Evolutionary conservation across 2,797 vertebrate genomes (phyloP).

Genomic region (Taeniopygia guttata): DNA sequence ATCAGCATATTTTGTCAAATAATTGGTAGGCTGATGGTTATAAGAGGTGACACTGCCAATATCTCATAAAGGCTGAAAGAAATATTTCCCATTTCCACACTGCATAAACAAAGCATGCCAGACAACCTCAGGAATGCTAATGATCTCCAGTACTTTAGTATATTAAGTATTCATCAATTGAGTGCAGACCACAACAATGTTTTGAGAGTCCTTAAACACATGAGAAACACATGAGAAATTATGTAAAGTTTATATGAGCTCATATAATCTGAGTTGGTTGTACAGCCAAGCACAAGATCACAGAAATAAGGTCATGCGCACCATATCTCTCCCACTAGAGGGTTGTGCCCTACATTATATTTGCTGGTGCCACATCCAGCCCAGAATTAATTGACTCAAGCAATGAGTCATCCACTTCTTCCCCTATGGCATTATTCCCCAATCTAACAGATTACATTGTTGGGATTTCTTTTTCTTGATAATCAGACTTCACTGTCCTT

Average conservation of each 20-base stretch:
- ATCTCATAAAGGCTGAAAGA: conserved; percentile 54
- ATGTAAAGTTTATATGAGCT: conserved; percentile 56
- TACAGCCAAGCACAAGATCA: conserved; percentile 37
- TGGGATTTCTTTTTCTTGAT: conserved; percentile 29
- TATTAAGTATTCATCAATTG: conserved; percentile 58
- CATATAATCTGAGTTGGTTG: conserved; percentile 29
- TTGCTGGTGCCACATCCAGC: conserved; percentile 41
- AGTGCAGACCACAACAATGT: conserved; percentile 27
- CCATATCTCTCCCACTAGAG: background rate
- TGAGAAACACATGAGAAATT: conserved; percentile 54
- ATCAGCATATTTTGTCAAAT: conserved; percentile 70
- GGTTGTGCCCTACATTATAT: conserved; percentile 27
- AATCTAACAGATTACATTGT: conserved; percentile 34
- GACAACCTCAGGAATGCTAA: conserved; percentile 73
- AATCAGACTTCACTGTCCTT: conserved; percentile 58
- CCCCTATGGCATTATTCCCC: conserved; percentile 29
- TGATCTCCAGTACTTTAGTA: conserved; percentile 63
- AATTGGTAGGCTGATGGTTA: conserved; percentile 68
- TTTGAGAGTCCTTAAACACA: conserved; percentile 41
- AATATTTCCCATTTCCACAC: conserved; percentile 59
- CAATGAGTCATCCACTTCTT: conserved; percentile 25
- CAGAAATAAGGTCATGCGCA: conserved; percentile 28
- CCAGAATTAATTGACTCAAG: conserved; percentile 56
- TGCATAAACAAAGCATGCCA: conserved; percentile 63
- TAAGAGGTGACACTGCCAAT: conserved; percentile 61